phyloP scores from a whole-genome alignment of 1,140 invertebrate species.

The Gonioctena quinquepunctata region DNA sequence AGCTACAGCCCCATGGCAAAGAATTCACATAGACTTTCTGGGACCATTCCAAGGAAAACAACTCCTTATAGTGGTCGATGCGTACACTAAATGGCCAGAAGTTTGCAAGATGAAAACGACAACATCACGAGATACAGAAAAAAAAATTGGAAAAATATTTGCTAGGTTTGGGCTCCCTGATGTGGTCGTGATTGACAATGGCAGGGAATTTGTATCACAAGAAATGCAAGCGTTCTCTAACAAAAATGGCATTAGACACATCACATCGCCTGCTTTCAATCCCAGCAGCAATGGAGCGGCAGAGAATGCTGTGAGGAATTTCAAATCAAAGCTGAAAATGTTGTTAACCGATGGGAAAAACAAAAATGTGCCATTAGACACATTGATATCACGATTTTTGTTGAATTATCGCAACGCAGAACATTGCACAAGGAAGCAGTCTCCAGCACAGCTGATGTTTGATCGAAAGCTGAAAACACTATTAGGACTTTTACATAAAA shows the following conservation, averaged over 20 bases:
- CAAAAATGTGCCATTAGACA: neutral
- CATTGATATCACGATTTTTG: neutral
- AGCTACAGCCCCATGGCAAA: conserved; percentile 12
- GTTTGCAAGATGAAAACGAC: conserved; percentile 27
- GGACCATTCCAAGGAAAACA: conserved; percentile 30
- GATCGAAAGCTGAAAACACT: no score
- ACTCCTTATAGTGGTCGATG: conserved; percentile 43
- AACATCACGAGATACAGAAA: conserved; percentile 20
- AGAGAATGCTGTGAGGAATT: conserved; percentile 15
- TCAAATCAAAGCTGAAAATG: conserved; percentile 1
- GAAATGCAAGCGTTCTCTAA: conserved; percentile 25
- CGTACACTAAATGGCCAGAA: conserved; percentile 44
- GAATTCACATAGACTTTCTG: conserved; percentile 47
- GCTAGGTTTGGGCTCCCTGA: conserved; percentile 32
- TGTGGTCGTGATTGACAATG: conserved; percentile 36
- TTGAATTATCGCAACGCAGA: neutral
- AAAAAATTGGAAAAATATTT: conserved; percentile 29
- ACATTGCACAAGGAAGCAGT: neutral
- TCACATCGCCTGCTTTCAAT: conserved; percentile 30
- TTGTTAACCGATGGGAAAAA: neutral
- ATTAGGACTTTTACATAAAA: no score
- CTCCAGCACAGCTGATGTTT: neutral
- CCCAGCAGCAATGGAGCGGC: conserved; percentile 26
- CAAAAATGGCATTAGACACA: conserved; percentile 27
- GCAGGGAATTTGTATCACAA: conserved; percentile 19